Base-by-base conservation (phyloP, 2,797 vertebrate genomes). In the Spheniscus humboldti region DNA sequence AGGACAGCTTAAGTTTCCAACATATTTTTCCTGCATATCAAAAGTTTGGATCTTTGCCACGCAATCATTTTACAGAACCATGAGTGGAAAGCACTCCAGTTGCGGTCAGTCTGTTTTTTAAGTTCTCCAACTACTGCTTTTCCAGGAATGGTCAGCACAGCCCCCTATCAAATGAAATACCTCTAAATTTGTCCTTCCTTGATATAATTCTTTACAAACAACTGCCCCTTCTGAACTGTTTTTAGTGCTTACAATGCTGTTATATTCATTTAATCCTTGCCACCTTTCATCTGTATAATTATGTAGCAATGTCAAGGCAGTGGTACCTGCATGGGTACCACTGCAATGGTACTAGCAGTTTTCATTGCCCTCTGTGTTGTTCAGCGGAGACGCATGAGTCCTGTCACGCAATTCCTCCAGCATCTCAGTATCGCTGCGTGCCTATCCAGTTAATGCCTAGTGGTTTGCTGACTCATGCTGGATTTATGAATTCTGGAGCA, bases 41-140 rank as follows among this genome's bases (percentile, higher is more conserved):
- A 47, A 88, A 92, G 66, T 76, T 94, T 96, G 91, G 85, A 48
- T 83, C 52, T 87, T 90, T 94, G 90, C 81, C 88, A 67, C 3
- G 0, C 31, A 63, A 30, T 76, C 71, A 5, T 92, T 95, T 79
- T 71, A 78, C 64, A 69, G 60, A 71, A 57, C 85, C 0, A 0
- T 47, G 89, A 88, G 56, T 91, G 81, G 85, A 95, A 96, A 81
- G 68, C 62, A 11, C 88, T 94, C 30, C 37, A 67, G 68, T 90
- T 92, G 92, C 33, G 90, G 78, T 87, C 78, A 57, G 75, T 71
- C 28, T 94, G 59, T 95, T 90, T 90, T 50, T 74, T 47, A 68
- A 59, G 22, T 35, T 80, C 64, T 96, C 41, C 33, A 64, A 4
- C 57, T 76, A 8, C 79, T n/a, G 63, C 66, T 90, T 82, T 95